Base-by-base conservation (phyloP, 2,888 invertebrate genomes). In the Oscheius onirici region DNA sequence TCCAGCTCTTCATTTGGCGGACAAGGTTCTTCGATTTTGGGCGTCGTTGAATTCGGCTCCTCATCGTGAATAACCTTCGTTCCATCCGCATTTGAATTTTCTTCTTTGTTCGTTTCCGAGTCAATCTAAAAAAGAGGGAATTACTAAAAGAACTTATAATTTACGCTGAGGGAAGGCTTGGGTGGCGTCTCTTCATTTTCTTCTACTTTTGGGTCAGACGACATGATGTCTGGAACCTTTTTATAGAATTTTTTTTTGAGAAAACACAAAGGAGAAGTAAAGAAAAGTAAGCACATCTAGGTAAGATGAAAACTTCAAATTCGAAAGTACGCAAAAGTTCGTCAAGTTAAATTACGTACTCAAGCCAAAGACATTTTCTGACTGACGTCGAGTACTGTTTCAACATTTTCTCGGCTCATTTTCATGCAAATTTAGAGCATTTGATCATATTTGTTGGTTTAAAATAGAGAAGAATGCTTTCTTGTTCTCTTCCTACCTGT, bases 1-100 rank as follows among this genome's bases (percentile, higher is more conserved):
- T 65, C 65, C 34, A 49, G 51, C 20, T 65, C 63, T 10, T 63
- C 63, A 3, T 24, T 55, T 24, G 15, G 22, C 13, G 55, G 15
- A 52, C 52, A 52, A 6, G 24, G 24, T 10, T 24, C 55, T 6
- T 20, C 46, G 5, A 34, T 34, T 34, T 34, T 8, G 34, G 34
- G 8, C 3, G 34, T 34, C 34, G 34, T 34, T 8, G 34, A 34
- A 34, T 34, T 34, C 34, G 34, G 34, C 34, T 34, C 34, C 34
- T 34, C 34, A 6, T 34, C 34, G 8, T 34, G 34, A 34, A 8
- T 34, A 34, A 34, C 34, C 34, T 34, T 34, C 34, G n/a, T n/a
- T n/a, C n/a, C n/a, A n/a, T n/a, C n/a, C n/a, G n/a, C n/a, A n/a
- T n/a, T n/a, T n/a, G n/a, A n/a, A n/a, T 43, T 43, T 43, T 8